Base-by-base conservation (phyloP, 2,113 vertebrate genomes). In the Dipodomys merriami region DNA sequence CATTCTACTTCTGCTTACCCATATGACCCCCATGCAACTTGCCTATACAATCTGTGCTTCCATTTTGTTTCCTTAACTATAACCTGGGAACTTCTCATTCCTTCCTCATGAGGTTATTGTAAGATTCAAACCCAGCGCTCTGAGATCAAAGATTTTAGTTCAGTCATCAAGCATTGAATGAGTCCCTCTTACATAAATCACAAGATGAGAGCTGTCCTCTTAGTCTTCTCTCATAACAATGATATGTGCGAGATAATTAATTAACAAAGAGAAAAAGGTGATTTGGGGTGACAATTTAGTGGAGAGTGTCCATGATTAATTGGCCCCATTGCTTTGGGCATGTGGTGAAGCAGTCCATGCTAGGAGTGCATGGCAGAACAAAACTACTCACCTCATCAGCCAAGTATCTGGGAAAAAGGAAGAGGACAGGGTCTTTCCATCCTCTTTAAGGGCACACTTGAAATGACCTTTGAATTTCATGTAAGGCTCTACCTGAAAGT, bases 141-240 rank as follows among this genome's bases (percentile, higher is more conserved):
- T 53, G 76, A 91, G 16, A 65, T 3, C 44, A 71, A 95, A 86
- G 53, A 89, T 6, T 67, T 94, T 39, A 76, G 57, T 44, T 77
- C 9, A 29, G 25, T 80, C 39, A 57, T 71, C 25, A 69, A 90
- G 44, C 30, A 67, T 65, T 91, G 49, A 87, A 91, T 72, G n/a
- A 91, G 9, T 18, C 23, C 25, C 33, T 64, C 27, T 79, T 87
- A 22, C 65, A 22, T 71, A 78, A 84, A 35, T 20, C 6, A 53
- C 25, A 85, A 57, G 49, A 71, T 23, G 22, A 73, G 29, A 33
- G 72, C 13, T 74, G 46, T 72, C 72, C 53, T 33, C 1, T 85
- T 46, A 46, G 57, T 4, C 33, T 76, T 83, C 22, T 57, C 23
- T 33, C 35, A 71, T 33, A 46, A 62, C 27, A 46, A 33, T 22